phyloP scores from a whole-genome alignment of 2,797 vertebrate genomes.

The Lepilemur ruficaudatus region DNA sequence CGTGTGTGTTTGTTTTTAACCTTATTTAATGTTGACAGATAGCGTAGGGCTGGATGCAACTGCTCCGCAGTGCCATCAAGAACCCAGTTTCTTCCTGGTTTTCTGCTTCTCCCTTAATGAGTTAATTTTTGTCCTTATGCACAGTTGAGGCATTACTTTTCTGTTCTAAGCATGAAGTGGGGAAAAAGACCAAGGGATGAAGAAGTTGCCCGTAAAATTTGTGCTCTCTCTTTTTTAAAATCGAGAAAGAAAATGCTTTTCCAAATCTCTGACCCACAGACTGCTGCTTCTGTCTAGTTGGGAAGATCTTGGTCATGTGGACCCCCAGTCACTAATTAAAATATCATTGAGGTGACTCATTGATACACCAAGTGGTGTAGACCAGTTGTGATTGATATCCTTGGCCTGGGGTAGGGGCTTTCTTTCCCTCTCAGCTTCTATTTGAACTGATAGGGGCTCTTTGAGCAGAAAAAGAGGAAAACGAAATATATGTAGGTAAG shows the following conservation, averaged over 20 bases:
- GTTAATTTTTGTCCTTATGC: background rate
- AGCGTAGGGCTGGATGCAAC: too few relatives aligned
- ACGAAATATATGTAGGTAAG: background rate
- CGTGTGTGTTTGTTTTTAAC: background rate
- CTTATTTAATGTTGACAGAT: background rate
- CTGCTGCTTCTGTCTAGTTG: background rate
- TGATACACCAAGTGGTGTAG: background rate
- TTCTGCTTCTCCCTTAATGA: background rate
- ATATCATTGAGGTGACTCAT: background rate
- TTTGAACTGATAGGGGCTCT: background rate
- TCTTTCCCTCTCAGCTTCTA: background rate
- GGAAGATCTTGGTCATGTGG: background rate
- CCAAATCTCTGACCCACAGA: accelerated
- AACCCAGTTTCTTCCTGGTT: background rate
- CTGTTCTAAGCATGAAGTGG: background rate
- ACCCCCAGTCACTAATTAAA: background rate
- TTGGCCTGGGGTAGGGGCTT: background rate
- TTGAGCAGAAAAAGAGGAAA: background rate
- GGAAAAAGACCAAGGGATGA: background rate
- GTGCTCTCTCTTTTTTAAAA: background rate
- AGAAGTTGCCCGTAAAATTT: background rate
- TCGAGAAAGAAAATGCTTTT: background rate
- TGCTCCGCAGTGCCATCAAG: background rate
- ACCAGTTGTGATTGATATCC: background rate
- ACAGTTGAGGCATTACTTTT: background rate